Percentiles rank a stretch among this genome's conserved stretches.
phyloP scores from a whole-genome alignment of 1,140 invertebrate species.

The Glomeris maerens region DNA sequence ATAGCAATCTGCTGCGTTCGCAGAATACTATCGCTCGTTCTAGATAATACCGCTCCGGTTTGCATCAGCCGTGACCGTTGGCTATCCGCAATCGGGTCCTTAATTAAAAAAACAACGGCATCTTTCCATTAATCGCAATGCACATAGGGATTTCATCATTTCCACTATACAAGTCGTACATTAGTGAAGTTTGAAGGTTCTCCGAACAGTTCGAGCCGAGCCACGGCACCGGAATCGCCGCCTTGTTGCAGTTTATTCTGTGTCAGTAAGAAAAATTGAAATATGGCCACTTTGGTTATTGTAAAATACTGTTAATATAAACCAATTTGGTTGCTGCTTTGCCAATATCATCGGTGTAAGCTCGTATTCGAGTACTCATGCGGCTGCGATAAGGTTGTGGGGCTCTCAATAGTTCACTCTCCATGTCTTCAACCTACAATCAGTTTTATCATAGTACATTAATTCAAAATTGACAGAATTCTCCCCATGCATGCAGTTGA shows the following conservation, averaged over 20 bases:
- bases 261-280: neutral
- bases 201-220: neutral
- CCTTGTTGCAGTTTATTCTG: neutral
- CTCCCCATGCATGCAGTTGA: neutral
- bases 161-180: constrained; percentile 4
- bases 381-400: constrained; percentile 27
- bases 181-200: constrained; percentile 3
- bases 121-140: too few relatives aligned
- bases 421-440: constrained; percentile 28
- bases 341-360: constrained; percentile 25
- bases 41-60: constrained; percentile 41
- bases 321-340: constrained; percentile 15
- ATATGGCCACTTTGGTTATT: neutral
- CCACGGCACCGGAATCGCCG: neutral
- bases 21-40: constrained; percentile 47
- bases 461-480: too few relatives aligned
- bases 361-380: constrained; percentile 25
- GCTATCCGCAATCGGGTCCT: constrained; percentile 9
- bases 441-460: neutral
- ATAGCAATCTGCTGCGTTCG: constrained; percentile 54
- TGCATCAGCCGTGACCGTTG: constrained; percentile 37
- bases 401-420: constrained; percentile 27
- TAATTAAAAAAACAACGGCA: too few relatives aligned
- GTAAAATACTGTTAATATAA: neutral
- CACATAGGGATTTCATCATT: neutral